phyloP scores from a whole-genome alignment of 1,140 invertebrate species.

The Neodiprion virginianus region DNA sequence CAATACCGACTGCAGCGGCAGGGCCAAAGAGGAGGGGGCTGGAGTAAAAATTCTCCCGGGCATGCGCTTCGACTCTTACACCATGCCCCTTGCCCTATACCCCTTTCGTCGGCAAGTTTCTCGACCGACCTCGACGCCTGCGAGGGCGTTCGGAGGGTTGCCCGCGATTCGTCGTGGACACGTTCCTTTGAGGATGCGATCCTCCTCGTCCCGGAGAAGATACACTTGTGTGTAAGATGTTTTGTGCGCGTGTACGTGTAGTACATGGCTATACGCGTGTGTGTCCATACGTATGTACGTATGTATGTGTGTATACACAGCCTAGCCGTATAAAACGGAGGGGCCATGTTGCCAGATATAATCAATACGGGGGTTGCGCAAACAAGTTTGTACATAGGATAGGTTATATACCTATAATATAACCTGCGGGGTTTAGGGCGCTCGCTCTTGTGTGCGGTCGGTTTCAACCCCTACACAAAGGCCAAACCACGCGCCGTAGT shows the following conservation, averaged over 20 bases:
- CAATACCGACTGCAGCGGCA: not conserved
- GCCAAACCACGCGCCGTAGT: too few relatives aligned
- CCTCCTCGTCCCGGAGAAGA: too few relatives aligned
- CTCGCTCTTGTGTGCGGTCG: too few relatives aligned
- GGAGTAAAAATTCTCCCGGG: not conserved
- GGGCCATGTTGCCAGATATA: conserved; percentile 15
- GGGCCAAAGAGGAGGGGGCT: not conserved
- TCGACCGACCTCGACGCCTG: too few relatives aligned
- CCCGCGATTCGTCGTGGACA: too few relatives aligned
- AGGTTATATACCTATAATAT: too few relatives aligned
- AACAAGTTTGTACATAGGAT: not conserved
- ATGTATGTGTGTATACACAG: conserved; percentile 15
- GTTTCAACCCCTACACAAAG: too few relatives aligned
- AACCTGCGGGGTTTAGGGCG: too few relatives aligned
- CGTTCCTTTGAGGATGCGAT: too few relatives aligned
- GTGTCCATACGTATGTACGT: conserved; percentile 4
- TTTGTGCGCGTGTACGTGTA: not conserved
- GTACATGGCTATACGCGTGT: not conserved
- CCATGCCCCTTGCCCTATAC: too few relatives aligned
- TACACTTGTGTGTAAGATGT: not conserved
- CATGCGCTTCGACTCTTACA: not conserved
- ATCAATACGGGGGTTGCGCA: not conserved
- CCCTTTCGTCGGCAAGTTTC: too few relatives aligned
- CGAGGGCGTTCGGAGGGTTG: too few relatives aligned
- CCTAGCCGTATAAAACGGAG: not conserved